Evolutionary conservation across 2,113 vertebrate genomes (phyloP), one percentile per base, ranked within the genome.

Genomic region (Rhea americana): DNA sequence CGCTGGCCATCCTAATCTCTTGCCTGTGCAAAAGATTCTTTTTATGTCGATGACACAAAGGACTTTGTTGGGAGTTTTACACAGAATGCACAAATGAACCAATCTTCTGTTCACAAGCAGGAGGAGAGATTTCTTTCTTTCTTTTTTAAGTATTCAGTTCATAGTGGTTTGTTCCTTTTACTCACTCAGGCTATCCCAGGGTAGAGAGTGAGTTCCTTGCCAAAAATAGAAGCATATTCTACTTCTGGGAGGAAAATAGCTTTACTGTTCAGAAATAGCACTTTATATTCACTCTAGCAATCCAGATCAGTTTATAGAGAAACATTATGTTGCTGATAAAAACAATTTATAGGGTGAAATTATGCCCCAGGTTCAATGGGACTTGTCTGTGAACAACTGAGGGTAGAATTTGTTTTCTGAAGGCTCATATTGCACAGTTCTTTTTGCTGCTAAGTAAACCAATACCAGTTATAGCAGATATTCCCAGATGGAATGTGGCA

Each of bases 1-100:
- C 18, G 94, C 96, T 97, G 95, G 88, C 67, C 90, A 91, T 87
- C 83, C 87, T 97, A 97, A 96, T 96, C 94, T 97, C 93, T 65
- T 0, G 76, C 85, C 67, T 88, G 83, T 91, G 91, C 86, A 96
- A 94, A 95, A 73, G 94, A 91, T 91, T 91, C 93, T 88, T 95
- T 95, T 95, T 88, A 91, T 73, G 59, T 87, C 82, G 92, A 78
- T 93, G 78, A 85, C 86, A 96, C 94, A 96, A 97, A 96, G 90
- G 90, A 92, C 63, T 95, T 86, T 51, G 93, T 94, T 92, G 91
- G 37, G 22, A 77, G 91, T 94, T 96, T 94, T 95, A 84, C 88
- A 93, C 85, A 95, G 96, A 59, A 53, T 86, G 93, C 2, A 0
- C 82, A 93, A 94, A 96, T 92, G 91, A 96, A 96, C 91, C 2